These are phyloP conservation scores for Pseudois nayaur DNA, from an alignment of 2,113 vertebrate genomes.

Conservation along the genomic window DNA sequence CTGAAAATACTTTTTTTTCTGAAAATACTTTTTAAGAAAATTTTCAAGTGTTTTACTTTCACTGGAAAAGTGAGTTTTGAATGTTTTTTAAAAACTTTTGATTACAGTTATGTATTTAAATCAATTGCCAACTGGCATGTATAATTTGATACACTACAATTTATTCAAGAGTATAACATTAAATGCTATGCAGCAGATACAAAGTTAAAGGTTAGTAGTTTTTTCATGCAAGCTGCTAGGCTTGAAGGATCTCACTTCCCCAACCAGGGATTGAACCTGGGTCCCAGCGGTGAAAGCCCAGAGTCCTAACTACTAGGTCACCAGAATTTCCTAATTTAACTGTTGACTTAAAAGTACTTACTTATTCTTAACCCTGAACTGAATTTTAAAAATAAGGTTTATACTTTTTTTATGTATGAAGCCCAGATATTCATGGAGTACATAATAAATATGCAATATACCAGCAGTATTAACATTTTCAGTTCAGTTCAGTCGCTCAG, in stretches of 20 bases:
- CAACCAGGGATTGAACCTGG: neutral
- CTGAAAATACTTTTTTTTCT: neutral
- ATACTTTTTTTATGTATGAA: neutral
- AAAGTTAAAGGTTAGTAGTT: neutral
- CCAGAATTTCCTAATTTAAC: neutral
- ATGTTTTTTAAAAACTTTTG: neutral
- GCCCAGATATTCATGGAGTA: neutral
- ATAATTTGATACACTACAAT: neutral
- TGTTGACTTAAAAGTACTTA: neutral
- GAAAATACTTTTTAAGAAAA: constrained; percentile 12
- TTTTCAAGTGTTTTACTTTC: neutral
- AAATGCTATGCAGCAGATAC: constrained; percentile 5
- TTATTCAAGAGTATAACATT: neutral
- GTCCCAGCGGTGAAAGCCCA: neutral
- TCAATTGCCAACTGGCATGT: neutral
- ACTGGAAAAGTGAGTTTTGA: neutral
- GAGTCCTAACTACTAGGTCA: neutral
- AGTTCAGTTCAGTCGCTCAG: neutral
- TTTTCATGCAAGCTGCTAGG: neutral
- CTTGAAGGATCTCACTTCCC: neutral
- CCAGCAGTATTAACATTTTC: neutral
- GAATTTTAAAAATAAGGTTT: neutral
- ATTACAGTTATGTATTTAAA: neutral
- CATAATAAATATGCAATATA: neutral
- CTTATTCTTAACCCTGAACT: neutral